Evolutionary conservation across 1,140 invertebrate genomes (phyloP).

Genomic region (Pachypeltis micranthus): DNA sequence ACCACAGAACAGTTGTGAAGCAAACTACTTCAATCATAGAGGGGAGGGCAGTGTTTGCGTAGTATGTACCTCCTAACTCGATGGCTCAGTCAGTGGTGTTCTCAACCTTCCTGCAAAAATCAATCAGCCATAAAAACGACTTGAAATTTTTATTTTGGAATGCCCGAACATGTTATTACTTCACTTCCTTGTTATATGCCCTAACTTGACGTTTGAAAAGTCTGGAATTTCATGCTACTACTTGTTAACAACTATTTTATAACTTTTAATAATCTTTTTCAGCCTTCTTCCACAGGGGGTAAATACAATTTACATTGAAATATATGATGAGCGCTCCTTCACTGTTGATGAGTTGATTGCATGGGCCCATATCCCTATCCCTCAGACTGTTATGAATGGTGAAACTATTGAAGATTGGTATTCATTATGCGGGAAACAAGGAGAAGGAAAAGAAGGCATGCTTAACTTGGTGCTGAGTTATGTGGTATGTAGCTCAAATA

Average conservation of each 20-base stretch:
- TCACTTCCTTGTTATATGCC: too few species aligned
- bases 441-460: conserved; percentile 83
- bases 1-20: too few species aligned
- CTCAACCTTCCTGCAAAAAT: too few species aligned
- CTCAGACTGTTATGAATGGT: conserved; percentile 64
- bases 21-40: too few species aligned
- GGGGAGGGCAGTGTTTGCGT: too few species aligned
- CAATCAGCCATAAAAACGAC: too few species aligned
- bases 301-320: conserved; percentile 78
- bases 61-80: too few species aligned
- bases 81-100: too few species aligned
- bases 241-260: too few species aligned
- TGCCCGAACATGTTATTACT: neutral
- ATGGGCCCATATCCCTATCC: conserved; percentile 78
- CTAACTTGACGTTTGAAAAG: too few species aligned
- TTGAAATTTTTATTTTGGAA: conserved; percentile 5
- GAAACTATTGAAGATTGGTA: conserved; percentile 92
- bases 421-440: conserved; percentile 79
- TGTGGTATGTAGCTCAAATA: too few species aligned
- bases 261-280: conserved; percentile 31
- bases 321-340: conserved; percentile 94
- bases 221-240: too few species aligned
- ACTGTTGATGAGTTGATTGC: conserved; percentile 91
- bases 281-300: conserved; percentile 79
- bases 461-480: conserved; percentile 65